Evolutionary conservation across 2,797 vertebrate genomes (phyloP).

Genomic region (Melanotaenia maccullochi): DNA sequence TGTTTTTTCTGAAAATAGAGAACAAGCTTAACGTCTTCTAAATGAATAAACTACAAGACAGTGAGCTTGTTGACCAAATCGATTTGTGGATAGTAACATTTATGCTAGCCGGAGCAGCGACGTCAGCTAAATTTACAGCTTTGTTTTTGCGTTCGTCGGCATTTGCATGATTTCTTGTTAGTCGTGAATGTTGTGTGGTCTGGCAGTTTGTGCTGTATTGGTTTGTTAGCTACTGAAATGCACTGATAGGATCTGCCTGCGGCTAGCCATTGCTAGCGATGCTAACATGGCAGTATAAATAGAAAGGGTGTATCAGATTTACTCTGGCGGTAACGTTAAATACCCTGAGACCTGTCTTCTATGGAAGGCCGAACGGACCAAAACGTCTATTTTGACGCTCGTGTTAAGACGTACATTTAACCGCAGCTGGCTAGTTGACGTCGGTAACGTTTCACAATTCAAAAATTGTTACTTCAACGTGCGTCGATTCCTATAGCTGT

Average conservation of each 20-base stretch:
- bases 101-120: constrained; percentile 28
- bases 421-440: background rate
- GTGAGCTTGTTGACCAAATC: constrained; percentile 17
- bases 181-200: background rate
- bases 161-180: background rate
- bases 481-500: background rate
- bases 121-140: background rate
- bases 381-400: too few species aligned
- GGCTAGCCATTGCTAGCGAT: constrained; percentile 60
- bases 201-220: background rate
- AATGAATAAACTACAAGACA: constrained; percentile 34
- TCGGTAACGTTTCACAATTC: background rate
- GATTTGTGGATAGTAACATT: constrained; percentile 22
- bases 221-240: constrained; percentile 17
- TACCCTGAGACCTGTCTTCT: constrained; percentile 10
- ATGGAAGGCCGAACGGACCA: too few species aligned
- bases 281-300: constrained; percentile 57
- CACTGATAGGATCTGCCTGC: constrained; percentile 29
- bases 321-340: constrained; percentile 28
- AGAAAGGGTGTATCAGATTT: constrained; percentile 47
- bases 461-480: background rate
- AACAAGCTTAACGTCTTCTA: constrained; percentile 20
- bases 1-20: background rate
- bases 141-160: background rate
- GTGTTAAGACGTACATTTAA: too few species aligned